Evolutionary conservation across 2,113 vertebrate genomes (phyloP), one percentile per base, ranked within the genome.

Genomic region (Ailurus styani): DNA sequence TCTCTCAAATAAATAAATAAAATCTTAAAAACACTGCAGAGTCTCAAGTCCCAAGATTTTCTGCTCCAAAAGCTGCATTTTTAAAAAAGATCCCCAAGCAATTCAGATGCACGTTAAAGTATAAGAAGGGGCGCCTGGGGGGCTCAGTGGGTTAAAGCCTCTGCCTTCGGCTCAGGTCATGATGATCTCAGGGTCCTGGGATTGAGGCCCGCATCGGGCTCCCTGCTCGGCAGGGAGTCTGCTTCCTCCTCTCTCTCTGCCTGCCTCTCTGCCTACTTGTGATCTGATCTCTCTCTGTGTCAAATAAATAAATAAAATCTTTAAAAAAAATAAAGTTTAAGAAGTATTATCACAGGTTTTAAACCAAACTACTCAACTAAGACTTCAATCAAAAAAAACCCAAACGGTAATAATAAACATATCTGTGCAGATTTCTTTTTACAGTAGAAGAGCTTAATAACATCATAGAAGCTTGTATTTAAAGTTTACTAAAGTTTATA

Each of bases 301-400:
- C n/a, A n/a, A n/a, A n/a, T n/a, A n/a, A n/a, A n/a, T n/a, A n/a
- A n/a, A n/a, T n/a, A n/a, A n/a, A n/a, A n/a, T n/a, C n/a, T n/a
- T n/a, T n/a, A n/a, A n/a, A n/a, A n/a, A n/a, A n/a, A n/a, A n/a
- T n/a, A n/a, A n/a, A 82, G 21, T 57, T 87, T 90, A 83, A 81
- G 50, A 92, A 64, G 91, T 20, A 88, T 5, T 79, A 70, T 54
- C n/a, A 64, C 0, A 72, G 29, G 23, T 81, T 90, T 91, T 79
- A 89, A 79, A 94, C 73, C 70, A 91, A 82, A 89, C 27, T 84
- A 86, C 13, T 91, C 60, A 93, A 73, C 42, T 82, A 93, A 83
- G 62, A 93, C 15, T 91, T 17, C 62, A 54, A 91, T 31, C 17
- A 55, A 87, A 95, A 91, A 60, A 47, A 60, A 83, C 34, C 60